A percentile compares a stretch with the other conserved stretches of the same genome.
phyloP scores from a whole-genome alignment of 2,888 invertebrate species.

The Acronicta alni region DNA sequence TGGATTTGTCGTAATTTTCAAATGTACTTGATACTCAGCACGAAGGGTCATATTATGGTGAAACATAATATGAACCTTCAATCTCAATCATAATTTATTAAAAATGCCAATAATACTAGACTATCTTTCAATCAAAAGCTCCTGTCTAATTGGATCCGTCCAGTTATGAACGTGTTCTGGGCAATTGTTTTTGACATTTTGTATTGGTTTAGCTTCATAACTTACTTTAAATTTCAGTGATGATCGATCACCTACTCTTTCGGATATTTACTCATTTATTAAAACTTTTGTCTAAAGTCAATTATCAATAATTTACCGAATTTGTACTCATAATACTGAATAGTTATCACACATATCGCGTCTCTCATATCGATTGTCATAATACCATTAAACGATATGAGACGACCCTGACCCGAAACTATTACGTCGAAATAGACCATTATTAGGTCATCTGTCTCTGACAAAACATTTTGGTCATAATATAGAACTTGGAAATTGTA shows the following conservation, averaged over 20 bases:
- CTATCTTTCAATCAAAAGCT: not conserved
- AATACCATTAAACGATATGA: constrained; percentile 19
- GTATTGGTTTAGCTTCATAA: too few relatives aligned
- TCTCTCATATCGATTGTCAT: constrained; percentile 37
- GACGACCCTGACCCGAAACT: constrained; percentile 29
- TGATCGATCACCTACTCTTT: too few relatives aligned
- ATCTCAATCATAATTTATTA: not conserved
- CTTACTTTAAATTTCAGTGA: too few relatives aligned
- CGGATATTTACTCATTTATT: too few relatives aligned
- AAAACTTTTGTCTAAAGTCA: too few relatives aligned
- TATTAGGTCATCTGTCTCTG: constrained; percentile 39
- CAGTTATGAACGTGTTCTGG: too few relatives aligned
- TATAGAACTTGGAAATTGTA: not conserved
- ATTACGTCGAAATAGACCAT: constrained; percentile 6
- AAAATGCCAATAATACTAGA: not conserved
- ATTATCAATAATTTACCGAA: too few relatives aligned
- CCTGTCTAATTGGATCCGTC: too few relatives aligned
- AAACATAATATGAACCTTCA: too few relatives aligned
- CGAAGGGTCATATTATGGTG: not conserved
- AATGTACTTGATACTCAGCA: constrained; percentile 22
- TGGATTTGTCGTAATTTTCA: constrained; percentile 48
- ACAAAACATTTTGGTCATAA: constrained; percentile 3
- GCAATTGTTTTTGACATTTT: too few relatives aligned
- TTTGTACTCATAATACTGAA: too few relatives aligned
- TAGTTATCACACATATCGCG: constrained; percentile 4